A percentile compares a stretch with the other conserved stretches of the same genome.
Conservation (phyloP, 2,888 invertebrate genomes). For the Drosophila koepferae region DNA sequence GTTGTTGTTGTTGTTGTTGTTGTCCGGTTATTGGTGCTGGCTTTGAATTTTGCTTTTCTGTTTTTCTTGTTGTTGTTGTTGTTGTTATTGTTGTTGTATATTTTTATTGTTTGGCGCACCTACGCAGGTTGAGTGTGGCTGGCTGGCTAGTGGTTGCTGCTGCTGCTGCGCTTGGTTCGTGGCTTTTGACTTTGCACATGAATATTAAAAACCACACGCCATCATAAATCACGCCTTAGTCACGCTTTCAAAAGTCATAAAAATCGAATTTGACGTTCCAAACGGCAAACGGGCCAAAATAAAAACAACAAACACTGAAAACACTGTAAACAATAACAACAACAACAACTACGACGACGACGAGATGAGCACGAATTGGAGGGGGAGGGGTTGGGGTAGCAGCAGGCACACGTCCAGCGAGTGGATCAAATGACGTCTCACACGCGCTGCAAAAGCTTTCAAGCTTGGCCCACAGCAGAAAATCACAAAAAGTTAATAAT, state of each 20-base stretch:
- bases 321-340: constrained; percentile 31
- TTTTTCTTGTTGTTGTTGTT: constrained; percentile 23
- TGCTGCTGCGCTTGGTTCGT: constrained; percentile 27
- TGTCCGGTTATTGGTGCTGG: constrained; percentile 45
- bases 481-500: constrained; percentile 2
- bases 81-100: constrained; percentile 23
- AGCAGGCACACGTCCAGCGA: constrained; percentile 20
- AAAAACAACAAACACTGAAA: constrained; percentile 22
- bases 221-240: constrained; percentile 85
- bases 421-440: constrained; percentile 46
- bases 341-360: background rate
- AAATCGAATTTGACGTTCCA: constrained; percentile 83
- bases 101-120: constrained; percentile 82
- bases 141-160: constrained; percentile 22
- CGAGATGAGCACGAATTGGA: constrained; percentile 21
- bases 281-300: constrained; percentile 46
- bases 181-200: constrained; percentile 77
- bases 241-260: constrained; percentile 85
- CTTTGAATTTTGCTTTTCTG: constrained; percentile 32
- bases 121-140: constrained; percentile 64
- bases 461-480: constrained; percentile 23
- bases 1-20: constrained; percentile 28
- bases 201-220: constrained; percentile 85
- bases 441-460: constrained; percentile 36
- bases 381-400: background rate